Evolutionary conservation across 2,888 invertebrate genomes (phyloP).

Genomic region (Ctenicera cuprea): DNA sequence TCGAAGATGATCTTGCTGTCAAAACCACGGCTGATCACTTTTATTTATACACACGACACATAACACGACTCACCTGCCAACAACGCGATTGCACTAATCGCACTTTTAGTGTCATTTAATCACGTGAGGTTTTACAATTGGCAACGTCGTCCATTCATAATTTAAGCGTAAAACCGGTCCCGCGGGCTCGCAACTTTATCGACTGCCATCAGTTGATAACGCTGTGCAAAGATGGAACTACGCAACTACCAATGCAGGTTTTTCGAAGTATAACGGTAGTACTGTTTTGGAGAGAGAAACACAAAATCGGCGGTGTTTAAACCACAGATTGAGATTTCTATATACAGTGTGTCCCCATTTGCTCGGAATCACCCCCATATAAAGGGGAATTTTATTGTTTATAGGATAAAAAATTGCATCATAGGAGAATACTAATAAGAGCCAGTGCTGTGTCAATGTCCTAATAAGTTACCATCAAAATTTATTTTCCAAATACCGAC

Average conservation of each 20-base stretch:
- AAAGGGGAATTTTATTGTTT: no score
- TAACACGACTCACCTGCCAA: constrained; percentile 42
- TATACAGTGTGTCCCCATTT: no score
- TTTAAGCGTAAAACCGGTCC: background rate
- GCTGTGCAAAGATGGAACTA: constrained; percentile 1
- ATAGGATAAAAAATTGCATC: no score
- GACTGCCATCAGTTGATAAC: background rate
- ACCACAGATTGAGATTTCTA: no score
- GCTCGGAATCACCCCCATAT: no score
- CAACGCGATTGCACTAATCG: constrained; percentile 43
- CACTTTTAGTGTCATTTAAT: constrained; percentile 31
- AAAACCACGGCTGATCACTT: constrained; percentile 10
- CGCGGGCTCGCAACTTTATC: background rate
- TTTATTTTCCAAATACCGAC: no score
- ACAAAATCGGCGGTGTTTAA: no score
- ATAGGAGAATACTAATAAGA: no score
- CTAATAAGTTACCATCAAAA: no score
- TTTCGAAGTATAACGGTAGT: background rate
- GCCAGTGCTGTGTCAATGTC: no score
- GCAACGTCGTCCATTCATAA: constrained; percentile 39
- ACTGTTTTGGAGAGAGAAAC: no score
- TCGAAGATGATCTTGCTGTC: constrained; percentile 15
- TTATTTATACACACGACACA: constrained; percentile 41
- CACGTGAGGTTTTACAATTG: constrained; percentile 33
- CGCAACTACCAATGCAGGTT: no score